Evolutionary conservation across 2,888 invertebrate genomes (phyloP).

Genomic region (Griposia aprilina): DNA sequence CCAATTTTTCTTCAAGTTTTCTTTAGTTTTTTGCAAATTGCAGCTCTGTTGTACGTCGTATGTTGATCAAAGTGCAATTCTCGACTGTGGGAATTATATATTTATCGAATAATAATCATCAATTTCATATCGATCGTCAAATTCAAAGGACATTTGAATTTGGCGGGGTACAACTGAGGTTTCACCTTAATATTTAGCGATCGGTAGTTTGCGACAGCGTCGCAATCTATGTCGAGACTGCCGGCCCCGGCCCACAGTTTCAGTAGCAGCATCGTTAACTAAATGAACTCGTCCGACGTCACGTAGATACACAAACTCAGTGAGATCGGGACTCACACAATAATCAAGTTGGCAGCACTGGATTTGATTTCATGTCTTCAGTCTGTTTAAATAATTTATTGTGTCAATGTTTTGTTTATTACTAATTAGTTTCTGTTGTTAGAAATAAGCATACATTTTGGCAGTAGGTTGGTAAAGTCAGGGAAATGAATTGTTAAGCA

Average conservation of each 20-base stretch:
- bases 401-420: conserved; percentile 55
- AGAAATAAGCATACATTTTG: neutral
- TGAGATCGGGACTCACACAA: conserved; percentile 71
- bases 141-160: no score
- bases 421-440: neutral
- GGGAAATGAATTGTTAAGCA: neutral
- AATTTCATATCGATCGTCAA: no score
- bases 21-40: no score
- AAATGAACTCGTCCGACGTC: conserved; percentile 75
- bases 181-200: no score
- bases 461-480: neutral
- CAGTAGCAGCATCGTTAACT: conserved; percentile 61
- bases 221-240: no score
- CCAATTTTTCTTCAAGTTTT: no score
- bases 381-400: conserved; percentile 49
- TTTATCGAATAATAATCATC: no score
- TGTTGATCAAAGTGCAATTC: no score
- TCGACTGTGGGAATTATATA: no score
- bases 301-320: conserved; percentile 77
- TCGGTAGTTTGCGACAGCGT: no score
- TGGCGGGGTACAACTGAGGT: no score
- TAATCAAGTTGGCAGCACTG: conserved; percentile 73
- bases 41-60: no score
- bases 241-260: conserved; percentile 24
- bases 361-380: conserved; percentile 71